phyloP scores from a whole-genome alignment of 1,140 invertebrate species.

The Geopemphigus sp. region DNA sequence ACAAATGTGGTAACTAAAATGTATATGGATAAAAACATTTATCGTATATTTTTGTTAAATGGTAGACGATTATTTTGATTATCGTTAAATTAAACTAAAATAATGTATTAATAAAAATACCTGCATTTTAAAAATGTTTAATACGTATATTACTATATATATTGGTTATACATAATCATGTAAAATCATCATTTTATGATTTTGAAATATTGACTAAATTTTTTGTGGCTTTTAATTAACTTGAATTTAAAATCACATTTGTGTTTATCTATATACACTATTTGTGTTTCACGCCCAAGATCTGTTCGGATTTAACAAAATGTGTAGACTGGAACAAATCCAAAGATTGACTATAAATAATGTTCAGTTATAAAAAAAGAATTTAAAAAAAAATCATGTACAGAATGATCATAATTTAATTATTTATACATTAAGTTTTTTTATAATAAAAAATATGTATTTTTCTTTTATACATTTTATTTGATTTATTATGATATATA shows the following conservation, averaged over 20 bases:
- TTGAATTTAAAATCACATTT: neutral
- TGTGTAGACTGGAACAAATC: conserved; percentile 9
- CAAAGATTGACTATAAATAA: neutral
- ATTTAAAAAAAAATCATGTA: neutral
- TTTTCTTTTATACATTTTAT: conserved; percentile 29
- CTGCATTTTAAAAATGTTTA: too few species aligned
- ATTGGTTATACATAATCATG: neutral
- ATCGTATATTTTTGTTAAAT: too few species aligned
- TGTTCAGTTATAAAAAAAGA: conserved; percentile 12
- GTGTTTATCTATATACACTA: conserved; percentile 17
- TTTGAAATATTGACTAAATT: conserved; percentile 3
- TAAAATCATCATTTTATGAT: neutral
- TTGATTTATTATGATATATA: neutral
- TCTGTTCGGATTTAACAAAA: neutral
- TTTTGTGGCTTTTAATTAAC: too few species aligned
- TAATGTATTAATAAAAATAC: too few species aligned
- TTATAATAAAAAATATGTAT: conserved; percentile 6
- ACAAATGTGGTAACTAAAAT: neutral
- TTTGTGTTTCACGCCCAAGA: neutral
- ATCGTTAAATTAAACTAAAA: too few species aligned
- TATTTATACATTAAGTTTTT: conserved; percentile 11
- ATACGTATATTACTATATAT: neutral
- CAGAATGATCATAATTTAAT: conserved; percentile 28
- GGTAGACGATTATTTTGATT: neutral
- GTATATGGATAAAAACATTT: conserved; percentile 12